Percentiles rank a stretch among this genome's conserved stretches.
phyloP scores from a whole-genome alignment of 2,113 vertebrate genomes.

The zebrafish (Danio rerio) region GRCz12tu NC_133200.1:13633501-13634000 shows the following conservation, averaged over 20 bases:
- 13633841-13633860: background rate
- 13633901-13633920: background rate
- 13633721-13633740: background rate
- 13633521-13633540: background rate
- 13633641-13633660: background rate
- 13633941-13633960: background rate
- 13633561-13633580: background rate
- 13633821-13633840: conserved; percentile 8
- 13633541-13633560: background rate
- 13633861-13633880: conserved; percentile 13
- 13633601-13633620: background rate
- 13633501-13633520: conserved; percentile 29
- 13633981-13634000: conserved; percentile 15
- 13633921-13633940: background rate
- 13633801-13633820: conserved; percentile 26
- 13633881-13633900: background rate
- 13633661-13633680: background rate
- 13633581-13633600: background rate
- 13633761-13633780: background rate
- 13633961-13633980: conserved; percentile 2
- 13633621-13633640: background rate
- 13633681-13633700: conserved; percentile 30
- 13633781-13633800: background rate
- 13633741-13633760: no score
- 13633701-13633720: background rate